A percentile compares a stretch with the other conserved stretches of the same genome.
Evolutionary conservation across 2,888 invertebrate genomes (phyloP).

Genomic region (Cosmia trapezina): DNA sequence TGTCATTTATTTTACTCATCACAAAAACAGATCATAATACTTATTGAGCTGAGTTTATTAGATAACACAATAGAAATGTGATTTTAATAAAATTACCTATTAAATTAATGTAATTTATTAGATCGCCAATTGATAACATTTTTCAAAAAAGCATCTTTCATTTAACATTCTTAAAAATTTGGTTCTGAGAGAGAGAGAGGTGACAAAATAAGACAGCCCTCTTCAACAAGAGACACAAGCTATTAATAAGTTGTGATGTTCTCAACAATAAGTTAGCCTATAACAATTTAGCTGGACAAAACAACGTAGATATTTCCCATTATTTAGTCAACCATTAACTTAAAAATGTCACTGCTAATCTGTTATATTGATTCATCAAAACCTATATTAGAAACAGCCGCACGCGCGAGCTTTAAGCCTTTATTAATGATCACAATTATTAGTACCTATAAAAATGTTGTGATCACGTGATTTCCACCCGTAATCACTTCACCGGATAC

Average conservation of each 20-base stretch:
- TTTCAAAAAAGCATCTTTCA: too few relatives aligned
- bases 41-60: too few relatives aligned
- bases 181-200: too few relatives aligned
- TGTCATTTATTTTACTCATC: too few relatives aligned
- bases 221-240: background rate
- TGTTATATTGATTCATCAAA: conserved; percentile 12
- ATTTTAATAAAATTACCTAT: too few relatives aligned
- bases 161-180: too few relatives aligned
- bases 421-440: conserved; percentile 31
- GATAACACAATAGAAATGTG: too few relatives aligned
- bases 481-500: conserved; percentile 54
- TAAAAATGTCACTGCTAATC: background rate
- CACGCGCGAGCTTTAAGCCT: conserved; percentile 16
- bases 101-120: too few relatives aligned
- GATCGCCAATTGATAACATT: too few relatives aligned
- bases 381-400: conserved; percentile 2
- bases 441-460: conserved; percentile 35
- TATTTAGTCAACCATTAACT: background rate
- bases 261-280: background rate
- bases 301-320: background rate
- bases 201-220: background rate
- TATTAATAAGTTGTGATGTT: background rate
- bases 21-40: too few relatives aligned
- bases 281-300: too few relatives aligned
- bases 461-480: conserved; percentile 41